Base-by-base conservation (phyloP, 2,113 vertebrate species). In the Ciconia maguari region DNA sequence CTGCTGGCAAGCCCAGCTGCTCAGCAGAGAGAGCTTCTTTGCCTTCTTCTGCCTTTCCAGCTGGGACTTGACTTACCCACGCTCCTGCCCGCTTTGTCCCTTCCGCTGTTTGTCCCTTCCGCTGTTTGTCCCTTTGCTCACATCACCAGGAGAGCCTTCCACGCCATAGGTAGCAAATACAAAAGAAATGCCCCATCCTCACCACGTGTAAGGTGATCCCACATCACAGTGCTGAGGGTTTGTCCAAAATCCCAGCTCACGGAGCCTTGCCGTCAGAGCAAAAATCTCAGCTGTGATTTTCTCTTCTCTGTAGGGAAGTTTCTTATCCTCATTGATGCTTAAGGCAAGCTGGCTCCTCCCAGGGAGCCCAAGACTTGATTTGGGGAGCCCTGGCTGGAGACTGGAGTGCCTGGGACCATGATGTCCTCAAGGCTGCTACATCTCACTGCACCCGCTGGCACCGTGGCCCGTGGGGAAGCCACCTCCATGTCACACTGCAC, bases 201-300 rank as follows among this genome's bases (percentile, higher is more conserved):
- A 71, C 32, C 62, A 13, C 0, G 0, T 11, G 54, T 32, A 57
- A 72, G 26, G 34, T 41, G 66, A 49, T 49, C 29, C 21, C 42
- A 30, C 0, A 0, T 48, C 24, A 18, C 17, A 61, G 60, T 0
- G 0, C 27, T 17, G 48, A 88, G 32, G 27, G 13, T 46, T 64
- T 68, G 34, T 72, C 87, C 4, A 5, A 87, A 92, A 75, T 64
- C 24, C 34, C 57, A 76, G 24, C 44, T 84, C 49, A 34, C 0
- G 2, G 65, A 65, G 9, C 42, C 16, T 82, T 1, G 0, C 20
- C 36, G 29, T 19, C 38, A 44, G 17, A 16, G 25, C 20, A 38
- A 84, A 75, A 84, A 34, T 11, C 48, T 78, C 75, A 54, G 27
- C n/a, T 58, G n/a, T 16, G 25, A 22, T 87, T 79, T 72, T 65